Conservation (phyloP, 2,888 invertebrate genomes). For the Mamestra brassicae region DNA sequence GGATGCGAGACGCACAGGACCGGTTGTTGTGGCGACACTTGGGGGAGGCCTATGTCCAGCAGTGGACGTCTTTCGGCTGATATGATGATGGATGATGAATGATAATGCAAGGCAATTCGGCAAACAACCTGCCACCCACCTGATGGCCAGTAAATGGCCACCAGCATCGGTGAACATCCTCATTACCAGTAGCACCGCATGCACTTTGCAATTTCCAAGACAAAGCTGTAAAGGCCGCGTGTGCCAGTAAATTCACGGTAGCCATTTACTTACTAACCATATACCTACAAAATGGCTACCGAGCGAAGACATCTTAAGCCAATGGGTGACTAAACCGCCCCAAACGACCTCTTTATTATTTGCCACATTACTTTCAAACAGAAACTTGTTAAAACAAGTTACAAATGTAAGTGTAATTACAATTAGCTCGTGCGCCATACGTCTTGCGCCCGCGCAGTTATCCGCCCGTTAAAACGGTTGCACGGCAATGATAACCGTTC, state of each 20-base stretch:
- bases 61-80: no score
- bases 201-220: background rate
- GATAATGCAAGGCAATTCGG: no score
- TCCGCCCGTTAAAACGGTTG: conserved; percentile 66
- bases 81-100: no score
- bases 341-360: conserved; percentile 31
- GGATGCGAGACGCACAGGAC: no score
- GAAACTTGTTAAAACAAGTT: conserved; percentile 55
- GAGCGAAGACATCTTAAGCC: background rate
- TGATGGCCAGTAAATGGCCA: no score
- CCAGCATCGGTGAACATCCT: no score
- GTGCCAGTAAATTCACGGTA: background rate
- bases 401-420: conserved; percentile 58
- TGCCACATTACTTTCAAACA: conserved; percentile 35
- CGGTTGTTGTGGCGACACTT: no score
- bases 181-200: background rate
- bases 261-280: background rate
- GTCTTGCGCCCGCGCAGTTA: conserved; percentile 59
- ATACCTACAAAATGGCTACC: background rate
- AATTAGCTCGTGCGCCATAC: conserved; percentile 57
- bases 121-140: no score
- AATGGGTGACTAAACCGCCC: background rate
- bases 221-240: background rate
- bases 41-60: no score
- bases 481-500: conserved; percentile 57